Conservation (phyloP, 2,113 vertebrate species). For the Bufo gargarizans region DNA sequence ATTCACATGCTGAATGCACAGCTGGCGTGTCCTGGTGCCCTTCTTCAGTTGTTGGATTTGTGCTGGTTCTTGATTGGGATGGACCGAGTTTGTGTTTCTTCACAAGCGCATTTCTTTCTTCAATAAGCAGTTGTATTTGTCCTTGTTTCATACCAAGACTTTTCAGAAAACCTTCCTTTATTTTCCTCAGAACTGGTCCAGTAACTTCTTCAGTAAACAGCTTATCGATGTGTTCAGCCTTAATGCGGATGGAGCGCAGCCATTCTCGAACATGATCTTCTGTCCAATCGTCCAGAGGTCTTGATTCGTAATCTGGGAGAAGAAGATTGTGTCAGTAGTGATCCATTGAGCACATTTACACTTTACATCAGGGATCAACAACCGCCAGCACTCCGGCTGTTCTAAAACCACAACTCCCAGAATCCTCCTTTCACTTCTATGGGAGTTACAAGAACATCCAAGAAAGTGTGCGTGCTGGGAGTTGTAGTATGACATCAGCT, state of each 20-base stretch:
- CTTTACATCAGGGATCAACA: too few species aligned
- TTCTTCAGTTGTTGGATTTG: background rate
- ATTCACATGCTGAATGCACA: background rate
- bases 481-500: too few species aligned
- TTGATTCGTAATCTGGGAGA: constrained; percentile 61
- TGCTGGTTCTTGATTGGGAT: background rate
- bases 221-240: constrained; percentile 71
- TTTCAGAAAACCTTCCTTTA: constrained; percentile 73
- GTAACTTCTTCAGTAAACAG: constrained; percentile 74
- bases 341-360: too few species aligned
- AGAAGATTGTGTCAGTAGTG: background rate
- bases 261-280: constrained; percentile 75
- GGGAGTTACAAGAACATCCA: too few species aligned
- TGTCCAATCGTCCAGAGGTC: constrained; percentile 71
- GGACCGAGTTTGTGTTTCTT: background rate
- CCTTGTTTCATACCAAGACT: constrained; percentile 73
- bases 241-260: constrained; percentile 73
- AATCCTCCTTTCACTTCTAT: too few species aligned
- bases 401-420: too few species aligned
- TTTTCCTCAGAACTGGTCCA: constrained; percentile 68
- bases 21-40: background rate
- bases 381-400: too few species aligned
- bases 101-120: constrained; percentile 70
- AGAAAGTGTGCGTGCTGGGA: too few species aligned
- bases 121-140: constrained; percentile 73